A percentile compares a stretch with the other conserved stretches of the same genome.
Evolutionary conservation across 2,113 vertebrate genomes (phyloP).

Genomic region (Tauraco erythrolophus): DNA sequence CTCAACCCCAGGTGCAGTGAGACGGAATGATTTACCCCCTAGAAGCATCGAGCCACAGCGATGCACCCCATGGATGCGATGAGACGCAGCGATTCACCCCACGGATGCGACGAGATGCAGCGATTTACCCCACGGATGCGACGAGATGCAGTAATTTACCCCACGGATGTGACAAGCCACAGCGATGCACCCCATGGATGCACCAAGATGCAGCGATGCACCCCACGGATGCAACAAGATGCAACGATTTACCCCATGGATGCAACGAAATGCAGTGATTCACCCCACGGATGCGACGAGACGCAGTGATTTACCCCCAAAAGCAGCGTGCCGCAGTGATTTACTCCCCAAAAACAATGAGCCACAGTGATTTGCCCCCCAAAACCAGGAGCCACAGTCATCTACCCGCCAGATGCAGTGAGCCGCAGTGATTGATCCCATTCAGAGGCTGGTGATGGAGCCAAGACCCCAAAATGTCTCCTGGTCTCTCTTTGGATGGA

Average conservation of each 20-base stretch:
- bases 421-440: not conserved
- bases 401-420: not conserved
- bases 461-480: not conserved
- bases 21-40: no score
- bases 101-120: rapidly evolving
- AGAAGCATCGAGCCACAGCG: no score
- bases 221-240: no score
- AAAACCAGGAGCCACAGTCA: not conserved
- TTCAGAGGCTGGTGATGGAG: not conserved
- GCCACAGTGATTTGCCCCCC: not conserved
- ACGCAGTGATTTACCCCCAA: no score
- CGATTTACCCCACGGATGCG: not conserved
- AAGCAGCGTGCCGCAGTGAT: not conserved
- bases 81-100: not conserved
- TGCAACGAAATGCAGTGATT: no score
- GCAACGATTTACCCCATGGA: not conserved
- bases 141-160: not conserved
- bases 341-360: not conserved
- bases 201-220: no score
- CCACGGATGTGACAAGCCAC: no score
- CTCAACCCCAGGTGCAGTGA: no score
- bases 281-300: no score
- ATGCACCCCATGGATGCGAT: no score
- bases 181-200: no score
- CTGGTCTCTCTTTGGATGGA: not conserved